phyloP scores from a whole-genome alignment of 1,140 invertebrate genomes.

The Melipona quadrifasciata region DNA sequence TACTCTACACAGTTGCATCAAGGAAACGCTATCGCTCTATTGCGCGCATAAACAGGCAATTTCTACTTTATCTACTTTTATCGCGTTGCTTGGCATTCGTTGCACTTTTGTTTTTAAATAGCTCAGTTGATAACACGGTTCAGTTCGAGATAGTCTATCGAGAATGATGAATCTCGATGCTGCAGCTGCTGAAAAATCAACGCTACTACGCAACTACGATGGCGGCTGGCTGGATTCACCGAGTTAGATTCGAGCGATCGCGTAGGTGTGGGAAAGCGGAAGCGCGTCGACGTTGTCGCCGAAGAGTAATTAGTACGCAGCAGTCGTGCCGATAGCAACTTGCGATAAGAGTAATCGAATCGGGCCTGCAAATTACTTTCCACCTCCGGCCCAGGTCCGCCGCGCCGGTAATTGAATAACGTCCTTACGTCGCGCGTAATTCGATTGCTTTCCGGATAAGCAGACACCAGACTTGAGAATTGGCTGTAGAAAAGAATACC shows the following conservation, averaged over 20 bases:
- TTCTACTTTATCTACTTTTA: too few relatives aligned
- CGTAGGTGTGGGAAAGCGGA: conserved; percentile 28
- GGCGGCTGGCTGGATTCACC: background rate
- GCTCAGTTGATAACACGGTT: background rate
- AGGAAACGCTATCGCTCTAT: too few relatives aligned
- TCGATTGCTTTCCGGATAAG: conserved; percentile 62
- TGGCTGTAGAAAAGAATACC: conserved; percentile 9
- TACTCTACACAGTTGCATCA: too few relatives aligned
- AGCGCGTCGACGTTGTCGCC: conserved; percentile 30
- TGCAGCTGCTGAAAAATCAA: too few relatives aligned
- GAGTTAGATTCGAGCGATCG: background rate
- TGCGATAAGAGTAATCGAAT: conserved; percentile 62
- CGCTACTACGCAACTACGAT: too few relatives aligned
- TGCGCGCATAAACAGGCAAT: too few relatives aligned
- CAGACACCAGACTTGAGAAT: conserved; percentile 49
- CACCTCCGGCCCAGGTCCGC: conserved; percentile 42
- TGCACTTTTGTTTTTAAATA: too few relatives aligned
- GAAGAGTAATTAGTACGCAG: conserved; percentile 59
- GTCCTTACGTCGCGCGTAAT: conserved; percentile 56
- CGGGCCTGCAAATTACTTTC: conserved; percentile 59
- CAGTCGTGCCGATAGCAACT: conserved; percentile 51
- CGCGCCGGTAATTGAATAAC: conserved; percentile 54
- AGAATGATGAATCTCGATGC: conserved; percentile 15
- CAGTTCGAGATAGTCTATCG: background rate
- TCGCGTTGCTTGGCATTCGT: too few relatives aligned